Base-by-base conservation (phyloP, 1,140 invertebrate species). In the Lasaia peninsularis region DNA sequence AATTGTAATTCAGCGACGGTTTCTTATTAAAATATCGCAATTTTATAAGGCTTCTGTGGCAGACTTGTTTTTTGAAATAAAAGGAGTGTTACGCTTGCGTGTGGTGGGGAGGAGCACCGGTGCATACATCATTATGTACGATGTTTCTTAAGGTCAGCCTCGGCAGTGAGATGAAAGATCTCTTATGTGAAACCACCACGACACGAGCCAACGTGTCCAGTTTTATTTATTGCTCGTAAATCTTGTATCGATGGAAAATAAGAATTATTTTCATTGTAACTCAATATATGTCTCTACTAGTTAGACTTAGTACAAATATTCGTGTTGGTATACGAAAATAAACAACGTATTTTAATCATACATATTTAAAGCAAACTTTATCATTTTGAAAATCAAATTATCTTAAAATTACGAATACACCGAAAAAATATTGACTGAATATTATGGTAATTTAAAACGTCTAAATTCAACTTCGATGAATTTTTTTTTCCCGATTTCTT, bases 11-110 rank as follows among this genome's bases (percentile, higher is more conserved):
- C 81, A 74, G 62, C 65, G 69, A 66, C 63, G 64, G 76, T 80
- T 75, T 71, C 71, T 83, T 83, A 83, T 85, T 83, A 83, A 86
- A 82, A 84, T 87, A 84, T 84, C 71, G 78, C 75, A 83, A 75
- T 84, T 83, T 85, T 82, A 84, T 81, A 81, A 63, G 66, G 79
- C 71, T 73, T 62, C 73, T 67, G 73, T 68, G 58, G 54, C 7
- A 60, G 70, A 83, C 82, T 73, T 69, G 78, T 86, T 79, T 69
- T 59, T 63, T 71, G 63, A 63, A 69, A 78, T 78, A 80, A 76
- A 74, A 74, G 58, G 70, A 73, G 65, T 65, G 44, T 55, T 62
- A 56, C 49, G 56, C n/a, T n/a, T 40, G 61, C 57, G 52, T 53
- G 40, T 20, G 31, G 60, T 28, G 67, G 56, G 52, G 65, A 58